phyloP scores from a whole-genome alignment of 1,140 invertebrate species.

The Magallana ariakensis region DNA sequence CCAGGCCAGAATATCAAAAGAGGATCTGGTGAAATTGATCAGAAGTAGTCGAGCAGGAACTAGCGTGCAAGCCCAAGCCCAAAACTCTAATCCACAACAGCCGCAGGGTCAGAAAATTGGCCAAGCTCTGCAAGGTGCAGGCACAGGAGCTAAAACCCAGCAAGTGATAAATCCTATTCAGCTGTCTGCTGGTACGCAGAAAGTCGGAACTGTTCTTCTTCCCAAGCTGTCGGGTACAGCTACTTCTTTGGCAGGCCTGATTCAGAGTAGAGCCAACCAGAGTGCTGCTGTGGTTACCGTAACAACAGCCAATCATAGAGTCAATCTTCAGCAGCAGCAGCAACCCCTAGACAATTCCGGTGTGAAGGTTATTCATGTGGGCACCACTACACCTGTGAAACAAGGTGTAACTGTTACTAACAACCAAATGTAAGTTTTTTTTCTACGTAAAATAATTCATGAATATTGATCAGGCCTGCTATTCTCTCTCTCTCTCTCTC shows the following conservation, averaged over 20 bases:
- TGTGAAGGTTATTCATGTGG: not conserved
- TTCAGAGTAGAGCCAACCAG: constrained; percentile 21
- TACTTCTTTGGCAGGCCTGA: not conserved
- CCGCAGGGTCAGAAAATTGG: not conserved
- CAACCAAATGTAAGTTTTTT: not conserved
- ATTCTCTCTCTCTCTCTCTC: no score
- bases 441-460: not conserved
- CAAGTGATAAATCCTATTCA: not conserved
- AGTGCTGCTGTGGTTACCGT: not conserved
- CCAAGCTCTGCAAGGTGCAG: not conserved
- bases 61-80: not conserved
- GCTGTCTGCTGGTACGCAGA: not conserved
- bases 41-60: not conserved
- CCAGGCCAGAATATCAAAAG: not conserved
- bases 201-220: not conserved
- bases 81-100: not conserved
- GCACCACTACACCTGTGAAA: not conserved
- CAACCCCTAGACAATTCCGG: not conserved
- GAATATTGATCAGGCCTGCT: no score
- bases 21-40: constrained; percentile 2
- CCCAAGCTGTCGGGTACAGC: not conserved
- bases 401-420: not conserved
- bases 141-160: not conserved
- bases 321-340: not conserved
- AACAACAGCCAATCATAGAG: not conserved